Percentiles rank a stretch among this genome's conserved stretches.
phyloP scores from a whole-genome alignment of 1,140 invertebrate genomes.

The Himalopsyche phryganea region DNA sequence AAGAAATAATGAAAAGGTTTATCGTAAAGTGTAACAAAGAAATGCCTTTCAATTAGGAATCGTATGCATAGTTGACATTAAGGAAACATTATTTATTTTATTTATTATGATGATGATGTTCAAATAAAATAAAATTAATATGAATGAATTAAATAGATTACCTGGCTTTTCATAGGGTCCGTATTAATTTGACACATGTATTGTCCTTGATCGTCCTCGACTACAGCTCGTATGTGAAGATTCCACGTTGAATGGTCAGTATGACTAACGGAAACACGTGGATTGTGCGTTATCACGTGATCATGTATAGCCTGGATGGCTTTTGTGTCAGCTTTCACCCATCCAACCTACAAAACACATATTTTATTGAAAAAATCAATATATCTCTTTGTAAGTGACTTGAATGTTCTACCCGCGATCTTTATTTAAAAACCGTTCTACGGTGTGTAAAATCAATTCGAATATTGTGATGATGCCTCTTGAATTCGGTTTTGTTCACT shows the following conservation, averaged over 20 bases:
- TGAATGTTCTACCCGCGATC: not conserved
- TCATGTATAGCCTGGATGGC: constrained; percentile 85
- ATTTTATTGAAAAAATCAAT: not conserved
- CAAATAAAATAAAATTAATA: no score
- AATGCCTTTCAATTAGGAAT: no score
- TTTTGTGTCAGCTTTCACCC: constrained; percentile 85
- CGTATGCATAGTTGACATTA: no score
- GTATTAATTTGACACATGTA: constrained; percentile 84
- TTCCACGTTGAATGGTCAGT: constrained; percentile 78
- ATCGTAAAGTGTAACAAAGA: no score
- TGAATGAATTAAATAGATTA: constrained; percentile 48
- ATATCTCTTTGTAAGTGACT: not conserved
- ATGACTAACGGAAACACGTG: constrained; percentile 74
- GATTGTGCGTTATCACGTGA: constrained; percentile 85
- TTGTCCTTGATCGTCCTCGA: constrained; percentile 76
- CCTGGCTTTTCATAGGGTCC: constrained; percentile 81
- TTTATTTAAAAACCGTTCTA: no score
- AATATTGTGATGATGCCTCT: no score
- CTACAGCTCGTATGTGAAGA: constrained; percentile 76
- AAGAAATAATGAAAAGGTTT: no score
- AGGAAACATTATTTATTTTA: no score
- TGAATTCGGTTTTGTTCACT: no score
- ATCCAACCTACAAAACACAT: constrained; percentile 67
- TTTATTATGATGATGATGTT: no score
- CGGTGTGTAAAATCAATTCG: no score